Conservation (phyloP, 2,113 vertebrate species). For the Hippocampus zosterae region DNA sequence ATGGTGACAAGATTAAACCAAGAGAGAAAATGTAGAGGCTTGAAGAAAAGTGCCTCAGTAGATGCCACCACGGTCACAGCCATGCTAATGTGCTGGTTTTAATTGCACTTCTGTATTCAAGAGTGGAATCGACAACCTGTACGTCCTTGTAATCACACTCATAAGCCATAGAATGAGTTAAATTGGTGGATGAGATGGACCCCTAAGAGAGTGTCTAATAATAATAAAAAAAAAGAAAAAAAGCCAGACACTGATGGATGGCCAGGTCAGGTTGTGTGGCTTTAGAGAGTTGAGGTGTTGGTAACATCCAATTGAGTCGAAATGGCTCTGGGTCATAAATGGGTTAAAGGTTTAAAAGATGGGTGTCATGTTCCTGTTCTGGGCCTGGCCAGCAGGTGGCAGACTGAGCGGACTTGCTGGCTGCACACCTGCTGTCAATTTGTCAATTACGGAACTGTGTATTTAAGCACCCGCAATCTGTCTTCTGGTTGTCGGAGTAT, state of each 20-base stretch:
- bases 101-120: constrained; percentile 40
- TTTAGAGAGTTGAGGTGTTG: constrained; percentile 58
- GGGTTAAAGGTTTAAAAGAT: constrained; percentile 66
- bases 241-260: constrained; percentile 62
- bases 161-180: constrained; percentile 48
- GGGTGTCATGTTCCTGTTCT: too few relatives aligned
- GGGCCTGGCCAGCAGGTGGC: too few relatives aligned
- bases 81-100: constrained; percentile 40
- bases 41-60: constrained; percentile 39
- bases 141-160: constrained; percentile 65
- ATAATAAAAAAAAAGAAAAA: constrained; percentile 37
- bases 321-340: constrained; percentile 69
- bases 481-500: too few relatives aligned
- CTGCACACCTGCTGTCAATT: too few relatives aligned
- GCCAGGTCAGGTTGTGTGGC: constrained; percentile 51
- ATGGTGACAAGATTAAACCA: constrained; percentile 34
- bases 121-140: constrained; percentile 34
- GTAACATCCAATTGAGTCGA: constrained; percentile 70
- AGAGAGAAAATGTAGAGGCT: constrained; percentile 40
- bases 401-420: too few relatives aligned
- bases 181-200: constrained; percentile 54
- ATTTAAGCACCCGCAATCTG: too few relatives aligned
- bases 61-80: constrained; percentile 34
- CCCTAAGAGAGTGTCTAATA: constrained; percentile 59
- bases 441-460: too few relatives aligned